phyloP scores from a whole-genome alignment of 2,888 invertebrate genomes.

The Chouioia cunea region DNA sequence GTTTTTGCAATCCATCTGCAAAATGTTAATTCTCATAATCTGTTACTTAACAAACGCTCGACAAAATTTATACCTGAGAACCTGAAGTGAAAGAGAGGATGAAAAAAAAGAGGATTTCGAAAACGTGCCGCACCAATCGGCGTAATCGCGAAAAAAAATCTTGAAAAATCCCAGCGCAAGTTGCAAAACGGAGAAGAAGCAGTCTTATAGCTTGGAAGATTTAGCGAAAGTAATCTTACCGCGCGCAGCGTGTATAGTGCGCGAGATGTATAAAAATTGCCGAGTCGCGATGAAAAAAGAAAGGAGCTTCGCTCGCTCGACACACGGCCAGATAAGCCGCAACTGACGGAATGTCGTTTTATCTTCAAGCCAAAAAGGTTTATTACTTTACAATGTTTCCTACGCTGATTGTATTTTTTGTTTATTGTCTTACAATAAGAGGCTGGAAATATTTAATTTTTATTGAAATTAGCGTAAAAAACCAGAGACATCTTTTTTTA shows the following conservation, averaged over 20 bases:
- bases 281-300: constrained; percentile 29
- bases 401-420: too few relatives aligned
- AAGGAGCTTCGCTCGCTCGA: constrained; percentile 23
- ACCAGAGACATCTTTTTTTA: too few relatives aligned
- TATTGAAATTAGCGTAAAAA: too few relatives aligned
- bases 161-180: constrained; percentile 6
- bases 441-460: too few relatives aligned
- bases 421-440: too few relatives aligned
- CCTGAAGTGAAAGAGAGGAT: too few relatives aligned
- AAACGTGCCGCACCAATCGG: neutral
- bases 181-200: constrained; percentile 7
- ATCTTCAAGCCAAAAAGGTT: neutral
- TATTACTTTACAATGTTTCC: neutral
- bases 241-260: neutral
- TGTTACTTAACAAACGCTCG: too few relatives aligned
- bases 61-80: too few relatives aligned
- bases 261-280: constrained; percentile 23
- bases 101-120: constrained; percentile 7
- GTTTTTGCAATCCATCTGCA: too few relatives aligned
- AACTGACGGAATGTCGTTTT: constrained; percentile 53
- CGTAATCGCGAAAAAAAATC: constrained; percentile 2
- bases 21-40: too few relatives aligned
- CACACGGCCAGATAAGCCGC: constrained; percentile 28
- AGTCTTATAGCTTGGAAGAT: neutral
- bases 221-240: constrained; percentile 31